phyloP scores from a whole-genome alignment of 2,113 vertebrate genomes.

The Dolichotis patagonum region DNA sequence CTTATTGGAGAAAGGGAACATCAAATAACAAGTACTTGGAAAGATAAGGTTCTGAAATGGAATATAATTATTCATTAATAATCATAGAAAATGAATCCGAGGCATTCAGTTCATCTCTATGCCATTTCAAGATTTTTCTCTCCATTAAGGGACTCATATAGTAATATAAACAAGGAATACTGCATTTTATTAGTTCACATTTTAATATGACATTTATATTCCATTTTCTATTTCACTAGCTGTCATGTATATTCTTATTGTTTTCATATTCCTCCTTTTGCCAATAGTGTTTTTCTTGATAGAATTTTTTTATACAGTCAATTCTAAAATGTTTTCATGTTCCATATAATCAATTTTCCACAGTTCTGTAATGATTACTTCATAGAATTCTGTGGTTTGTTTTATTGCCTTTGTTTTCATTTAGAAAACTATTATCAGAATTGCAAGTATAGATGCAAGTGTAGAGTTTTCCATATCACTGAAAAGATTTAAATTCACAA shows the following conservation, averaged over 20 bases:
- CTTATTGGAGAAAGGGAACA: background rate
- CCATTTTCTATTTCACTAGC: slow-evolving; percentile 75
- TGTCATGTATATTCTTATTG: slow-evolving; percentile 66
- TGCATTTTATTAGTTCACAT: slow-evolving; percentile 75
- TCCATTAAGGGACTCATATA: slow-evolving; percentile 64
- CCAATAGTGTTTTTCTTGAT: slow-evolving; percentile 71
- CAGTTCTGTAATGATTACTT: slow-evolving; percentile 73
- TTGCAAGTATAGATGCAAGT: slow-evolving; percentile 64
- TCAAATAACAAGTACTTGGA: background rate
- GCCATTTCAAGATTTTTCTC: slow-evolving; percentile 45
- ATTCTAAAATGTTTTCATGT: slow-evolving; percentile 76
- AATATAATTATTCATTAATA: slow-evolving; percentile 72
- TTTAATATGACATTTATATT: slow-evolving; percentile 80
- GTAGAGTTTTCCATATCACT: slow-evolving; percentile 9
- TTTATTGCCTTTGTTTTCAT: slow-evolving; percentile 79
- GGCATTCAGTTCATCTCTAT: slow-evolving; percentile 30
- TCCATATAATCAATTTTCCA: slow-evolving; percentile 75
- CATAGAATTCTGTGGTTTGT: slow-evolving; percentile 54
- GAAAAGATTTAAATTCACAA: slow-evolving; percentile 69
- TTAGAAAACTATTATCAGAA: slow-evolving; percentile 72
- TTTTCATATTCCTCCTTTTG: slow-evolving; percentile 61
- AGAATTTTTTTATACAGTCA: slow-evolving; percentile 73
- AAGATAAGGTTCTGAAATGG: slow-evolving; percentile 32
- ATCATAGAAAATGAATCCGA: slow-evolving; percentile 64
- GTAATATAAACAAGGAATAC: slow-evolving; percentile 56